Evolutionary conservation across 2,113 vertebrate species (phyloP).

Genomic region (Shinisaurus crocodilurus): DNA sequence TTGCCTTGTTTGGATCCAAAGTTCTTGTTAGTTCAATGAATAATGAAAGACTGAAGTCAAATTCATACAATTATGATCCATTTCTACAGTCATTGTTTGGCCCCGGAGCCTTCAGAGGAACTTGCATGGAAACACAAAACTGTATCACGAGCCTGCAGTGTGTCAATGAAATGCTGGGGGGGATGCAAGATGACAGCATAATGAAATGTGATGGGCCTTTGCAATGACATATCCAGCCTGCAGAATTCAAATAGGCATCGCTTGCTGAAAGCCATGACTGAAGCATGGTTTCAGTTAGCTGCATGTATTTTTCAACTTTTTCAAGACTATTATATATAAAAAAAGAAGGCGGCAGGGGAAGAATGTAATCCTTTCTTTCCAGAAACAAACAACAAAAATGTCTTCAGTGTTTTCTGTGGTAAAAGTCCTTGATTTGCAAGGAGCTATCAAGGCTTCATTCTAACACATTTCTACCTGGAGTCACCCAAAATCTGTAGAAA

Average conservation of each 20-base stretch:
- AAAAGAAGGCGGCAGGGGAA: neutral
- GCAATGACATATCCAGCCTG: slow-evolving; percentile 65
- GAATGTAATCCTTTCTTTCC: slow-evolving; percentile 56
- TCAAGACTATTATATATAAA: slow-evolving; percentile 48
- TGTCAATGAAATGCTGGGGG: slow-evolving; percentile 64
- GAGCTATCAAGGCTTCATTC: slow-evolving; percentile 28
- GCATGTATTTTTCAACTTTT: slow-evolving; percentile 50
- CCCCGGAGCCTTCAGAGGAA: slow-evolving; percentile 53
- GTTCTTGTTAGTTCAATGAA: slow-evolving; percentile 45
- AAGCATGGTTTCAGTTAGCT: slow-evolving; percentile 73
- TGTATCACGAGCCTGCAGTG: slow-evolving; percentile 68
- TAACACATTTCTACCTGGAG: neutral
- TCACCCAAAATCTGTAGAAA: slow-evolving; percentile 38
- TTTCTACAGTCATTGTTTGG: slow-evolving; percentile 50
- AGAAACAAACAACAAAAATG: slow-evolving; percentile 34
- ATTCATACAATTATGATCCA: slow-evolving; percentile 38
- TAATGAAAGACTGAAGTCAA: slow-evolving; percentile 49
- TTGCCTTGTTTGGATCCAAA: slow-evolving; percentile 10
- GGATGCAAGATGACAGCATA: slow-evolving; percentile 65
- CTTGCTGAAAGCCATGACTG: slow-evolving; percentile 59
- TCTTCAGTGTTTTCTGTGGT: slow-evolving; percentile 39
- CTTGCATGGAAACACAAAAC: slow-evolving; percentile 48
- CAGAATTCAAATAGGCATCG: slow-evolving; percentile 54
- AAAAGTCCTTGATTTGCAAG: slow-evolving; percentile 36
- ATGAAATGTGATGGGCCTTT: slow-evolving; percentile 69